phyloP scores from a whole-genome alignment of 1,140 invertebrate genomes.

The Tribolium madens region DNA sequence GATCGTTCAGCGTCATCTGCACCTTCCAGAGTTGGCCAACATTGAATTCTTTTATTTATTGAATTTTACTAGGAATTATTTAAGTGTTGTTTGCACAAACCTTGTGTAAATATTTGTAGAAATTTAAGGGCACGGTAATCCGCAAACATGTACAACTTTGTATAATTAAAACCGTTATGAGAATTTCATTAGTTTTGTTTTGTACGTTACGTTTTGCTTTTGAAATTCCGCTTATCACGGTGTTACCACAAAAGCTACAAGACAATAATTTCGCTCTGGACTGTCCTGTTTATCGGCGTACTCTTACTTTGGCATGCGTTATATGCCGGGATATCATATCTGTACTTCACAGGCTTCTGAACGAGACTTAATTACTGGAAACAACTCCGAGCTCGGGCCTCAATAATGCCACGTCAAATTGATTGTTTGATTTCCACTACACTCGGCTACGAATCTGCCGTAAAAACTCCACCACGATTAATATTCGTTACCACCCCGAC shows the following conservation, averaged over 20 bases:
- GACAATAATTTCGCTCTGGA: constrained; percentile 31
- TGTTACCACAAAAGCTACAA: neutral
- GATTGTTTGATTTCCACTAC: constrained; percentile 39
- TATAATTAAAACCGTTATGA: constrained; percentile 35
- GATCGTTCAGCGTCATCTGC: constrained; percentile 51
- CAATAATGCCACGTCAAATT: constrained; percentile 40
- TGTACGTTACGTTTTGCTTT: constrained; percentile 20
- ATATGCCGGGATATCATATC: constrained; percentile 17
- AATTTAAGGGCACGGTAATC: constrained; percentile 28
- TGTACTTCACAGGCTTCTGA: constrained; percentile 25
- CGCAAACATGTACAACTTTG: constrained; percentile 21
- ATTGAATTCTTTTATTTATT: constrained; percentile 29
- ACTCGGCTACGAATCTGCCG: constrained; percentile 16
- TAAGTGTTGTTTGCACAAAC: neutral
- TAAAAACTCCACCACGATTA: constrained; percentile 39
- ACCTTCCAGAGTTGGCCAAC: constrained; percentile 42
- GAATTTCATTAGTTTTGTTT: constrained; percentile 38
- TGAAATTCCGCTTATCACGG: constrained; percentile 11
- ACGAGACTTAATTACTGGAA: constrained; percentile 43
- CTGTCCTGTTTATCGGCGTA: constrained; percentile 9
- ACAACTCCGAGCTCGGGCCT: constrained; percentile 14
- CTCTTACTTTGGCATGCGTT: neutral
- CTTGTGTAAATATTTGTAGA: constrained; percentile 10
- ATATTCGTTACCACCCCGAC: constrained; percentile 40
- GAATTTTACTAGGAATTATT: no score